These are phyloP conservation scores for Prorops nasuta DNA, from an alignment of 1,140 invertebrate species.

Conservation along the genomic window DNA sequence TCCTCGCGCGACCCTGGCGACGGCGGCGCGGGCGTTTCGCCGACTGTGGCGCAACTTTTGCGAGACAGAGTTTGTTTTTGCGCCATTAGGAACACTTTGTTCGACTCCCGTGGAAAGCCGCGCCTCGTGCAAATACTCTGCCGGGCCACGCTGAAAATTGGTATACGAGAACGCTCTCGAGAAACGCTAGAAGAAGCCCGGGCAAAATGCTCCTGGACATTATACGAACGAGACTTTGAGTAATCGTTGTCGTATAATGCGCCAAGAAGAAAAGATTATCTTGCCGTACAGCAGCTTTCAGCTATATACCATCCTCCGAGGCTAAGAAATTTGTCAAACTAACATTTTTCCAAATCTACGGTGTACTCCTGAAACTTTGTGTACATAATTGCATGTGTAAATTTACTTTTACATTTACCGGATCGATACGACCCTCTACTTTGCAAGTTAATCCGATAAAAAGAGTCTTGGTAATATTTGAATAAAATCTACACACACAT, in stretches of 20 bases:
- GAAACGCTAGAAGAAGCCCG: constrained; percentile 5
- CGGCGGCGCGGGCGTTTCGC: constrained; percentile 4
- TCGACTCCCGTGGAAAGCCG: constrained; percentile 29
- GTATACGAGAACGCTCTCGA: constrained; percentile 1
- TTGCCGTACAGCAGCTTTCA: no score
- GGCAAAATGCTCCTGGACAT: constrained; percentile 25
- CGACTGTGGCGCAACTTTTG: constrained; percentile 32
- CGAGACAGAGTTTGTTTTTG: constrained; percentile 40
- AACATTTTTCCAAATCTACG: no score
- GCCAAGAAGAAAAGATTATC: not conserved
- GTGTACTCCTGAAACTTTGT: no score
- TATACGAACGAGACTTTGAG: not conserved
- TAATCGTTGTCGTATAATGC: not conserved
- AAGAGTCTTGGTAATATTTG: no score
- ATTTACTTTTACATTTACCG: no score
- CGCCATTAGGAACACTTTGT: constrained; percentile 46
- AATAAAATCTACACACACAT: no score
- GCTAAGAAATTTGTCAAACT: no score
- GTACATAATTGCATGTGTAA: no score
- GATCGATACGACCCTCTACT: no score
- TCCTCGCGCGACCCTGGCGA: not conserved
- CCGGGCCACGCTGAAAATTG: constrained; percentile 7
- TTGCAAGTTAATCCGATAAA: no score
- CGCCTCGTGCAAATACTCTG: constrained; percentile 24
- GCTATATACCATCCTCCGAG: no score